These are phyloP conservation scores for Spongilla lacustris DNA, from an alignment of 37 sponge, comb jelly and placozoan genomes.

Conservation along the genomic window DNA sequence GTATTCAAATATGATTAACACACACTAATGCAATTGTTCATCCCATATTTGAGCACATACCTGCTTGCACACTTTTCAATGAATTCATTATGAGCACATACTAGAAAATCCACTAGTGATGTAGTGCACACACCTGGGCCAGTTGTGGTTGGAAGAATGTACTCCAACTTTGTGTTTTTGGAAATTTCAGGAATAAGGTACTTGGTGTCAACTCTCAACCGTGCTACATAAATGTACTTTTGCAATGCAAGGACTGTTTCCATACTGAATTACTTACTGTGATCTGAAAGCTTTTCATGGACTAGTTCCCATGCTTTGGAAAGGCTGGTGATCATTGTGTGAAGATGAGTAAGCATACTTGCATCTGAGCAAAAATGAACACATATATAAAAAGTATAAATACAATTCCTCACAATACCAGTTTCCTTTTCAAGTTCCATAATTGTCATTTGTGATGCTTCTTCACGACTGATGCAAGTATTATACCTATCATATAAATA, in stretches of 20 bases:
- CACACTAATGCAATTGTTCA: too few species aligned
- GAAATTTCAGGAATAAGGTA: constrained; percentile 21
- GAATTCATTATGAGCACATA: constrained; percentile 61
- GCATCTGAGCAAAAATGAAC: constrained; percentile 5
- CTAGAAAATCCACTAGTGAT: constrained; percentile 65
- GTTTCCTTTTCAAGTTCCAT: constrained; percentile 8
- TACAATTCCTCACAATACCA: too few species aligned
- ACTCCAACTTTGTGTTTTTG: constrained; percentile 32
- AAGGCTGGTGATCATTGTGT: constrained; percentile 7
- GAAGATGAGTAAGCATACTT: constrained; percentile 7
- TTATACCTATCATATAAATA: constrained; percentile 35
- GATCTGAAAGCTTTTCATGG: constrained; percentile 34
- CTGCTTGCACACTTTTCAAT: constrained; percentile 42
- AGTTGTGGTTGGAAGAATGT: constrained; percentile 61
- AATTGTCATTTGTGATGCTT: constrained; percentile 22
- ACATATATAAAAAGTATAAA: too few species aligned
- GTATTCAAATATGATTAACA: too few species aligned
- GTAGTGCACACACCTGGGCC: constrained; percentile 61
- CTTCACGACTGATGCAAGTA: constrained; percentile 18
- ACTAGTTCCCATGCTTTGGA: constrained; percentile 56
- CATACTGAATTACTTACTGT: constrained; percentile 18
- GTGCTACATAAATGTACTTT: constrained; percentile 18
- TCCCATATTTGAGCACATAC: too few species aligned
- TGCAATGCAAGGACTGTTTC: neutral
- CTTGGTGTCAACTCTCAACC: constrained; percentile 33